phyloP scores from a whole-genome alignment of 2,113 vertebrate species.

The Patagioenas fasciata region DNA sequence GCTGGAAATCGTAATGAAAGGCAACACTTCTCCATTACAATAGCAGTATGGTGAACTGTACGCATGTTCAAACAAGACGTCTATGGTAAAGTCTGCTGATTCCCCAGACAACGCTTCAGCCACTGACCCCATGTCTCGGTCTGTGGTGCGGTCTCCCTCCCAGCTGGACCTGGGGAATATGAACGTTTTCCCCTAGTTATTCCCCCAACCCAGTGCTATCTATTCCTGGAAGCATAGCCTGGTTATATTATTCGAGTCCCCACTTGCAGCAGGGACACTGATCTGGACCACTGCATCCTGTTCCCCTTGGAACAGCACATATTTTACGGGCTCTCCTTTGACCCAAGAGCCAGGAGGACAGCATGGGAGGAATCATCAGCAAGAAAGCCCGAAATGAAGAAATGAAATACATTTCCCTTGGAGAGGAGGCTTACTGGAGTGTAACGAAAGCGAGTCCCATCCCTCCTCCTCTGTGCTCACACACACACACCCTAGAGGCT shows the following conservation, averaged over 20 bases:
- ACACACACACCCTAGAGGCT: constrained; percentile 42
- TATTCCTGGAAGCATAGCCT: neutral
- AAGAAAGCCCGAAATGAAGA: constrained; percentile 40
- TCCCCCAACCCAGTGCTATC: neutral
- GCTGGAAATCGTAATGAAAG: neutral
- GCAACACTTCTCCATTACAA: neutral
- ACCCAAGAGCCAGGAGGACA: neutral
- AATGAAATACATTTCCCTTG: constrained; percentile 33
- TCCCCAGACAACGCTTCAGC: neutral
- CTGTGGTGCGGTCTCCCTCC: neutral
- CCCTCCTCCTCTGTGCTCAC: neutral
- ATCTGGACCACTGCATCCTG: neutral
- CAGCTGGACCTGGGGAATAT: neutral
- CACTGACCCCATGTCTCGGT: neutral
- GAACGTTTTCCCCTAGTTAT: neutral
- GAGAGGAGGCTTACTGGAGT: constrained; percentile 46
- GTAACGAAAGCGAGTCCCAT: constrained; percentile 39
- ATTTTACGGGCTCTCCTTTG: neutral
- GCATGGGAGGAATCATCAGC: neutral
- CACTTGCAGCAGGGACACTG: neutral
- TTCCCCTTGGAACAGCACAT: neutral
- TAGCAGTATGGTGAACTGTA: neutral
- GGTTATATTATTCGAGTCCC: neutral
- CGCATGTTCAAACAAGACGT: neutral
- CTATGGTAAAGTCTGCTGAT: neutral